Base-by-base conservation (phyloP, 2,113 vertebrate species). In the human region DNA sequence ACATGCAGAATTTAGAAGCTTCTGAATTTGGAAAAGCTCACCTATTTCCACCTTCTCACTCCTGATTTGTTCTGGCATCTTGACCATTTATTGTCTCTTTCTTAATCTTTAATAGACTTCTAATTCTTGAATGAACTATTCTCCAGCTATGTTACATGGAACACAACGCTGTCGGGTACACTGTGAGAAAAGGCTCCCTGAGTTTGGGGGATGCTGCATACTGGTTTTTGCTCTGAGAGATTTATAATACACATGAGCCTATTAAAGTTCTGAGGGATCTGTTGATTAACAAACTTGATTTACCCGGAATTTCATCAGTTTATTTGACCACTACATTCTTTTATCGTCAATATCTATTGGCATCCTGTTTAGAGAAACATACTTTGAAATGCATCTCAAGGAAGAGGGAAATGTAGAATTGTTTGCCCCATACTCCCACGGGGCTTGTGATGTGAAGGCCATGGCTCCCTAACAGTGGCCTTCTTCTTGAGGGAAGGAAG, bases 1-100 rank as follows among this genome's bases (percentile, higher is more conserved):
- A 52, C 17, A n/a, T 40, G 3, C 8, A 70, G 75, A 22, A 30
- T 17, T 64, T 57, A 61, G 35, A 38, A 82, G 40, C 35, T 81
- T 85, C 35, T 75, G 50, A 45, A 78, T 91, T 76, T 93, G 61
- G 78, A 79, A 96, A 93, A 70, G 35, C 12, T 96, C 40, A 45
- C 43, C 38, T 93, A 25, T 61, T 81, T 96, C 45, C 20, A 90
- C 3, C n/a, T 84, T 84, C 6, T 64, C 43, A 81, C 57, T 59
- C 35, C 10, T 79, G 73, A 70, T 68, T 93, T 89, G 50, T 90
- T 45, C 40, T 90, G 59, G 52, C 35, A 40, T 68, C 75, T 76
- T 88, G 18, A 17, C 52, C 48, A 23, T 79, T 79, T 89, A 75
- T 55, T 45, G 23, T 79, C 50, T 84, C 35, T 91, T 85, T 72